Base-by-base conservation (phyloP, 2,888 invertebrate species). In the Poecilobothrus nobilitatus region DNA sequence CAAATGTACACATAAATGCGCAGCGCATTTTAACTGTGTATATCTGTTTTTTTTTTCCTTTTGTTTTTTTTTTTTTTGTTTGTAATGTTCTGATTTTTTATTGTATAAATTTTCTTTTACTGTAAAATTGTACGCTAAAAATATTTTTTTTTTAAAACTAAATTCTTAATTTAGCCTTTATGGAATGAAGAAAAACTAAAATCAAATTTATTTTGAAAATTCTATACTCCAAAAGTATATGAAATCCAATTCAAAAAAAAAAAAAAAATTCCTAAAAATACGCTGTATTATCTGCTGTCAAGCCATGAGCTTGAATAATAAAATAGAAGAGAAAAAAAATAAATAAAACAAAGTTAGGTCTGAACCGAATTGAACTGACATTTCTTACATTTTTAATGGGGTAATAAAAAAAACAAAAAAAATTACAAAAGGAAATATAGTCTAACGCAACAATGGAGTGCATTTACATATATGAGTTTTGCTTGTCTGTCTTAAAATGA, bases 131-230 rank as follows among this genome's bases (percentile, higher is more conserved):
- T 61, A 18, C 34, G 63, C 63, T 63, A 1, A 53, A 66, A 68
- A 67, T 18, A 37, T 7, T 61, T 65, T 67, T 41, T 33, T 21
- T 18, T n/a, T n/a, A n/a, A 67, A 66, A 65, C 67, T 63, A 69
- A 71, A 70, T 68, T 68, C 69, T 69, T 70, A 71, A 67, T 66
- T 67, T 61, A 27, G 62, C 63, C 44, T 21, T 33, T 41, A 67
- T 66, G 63, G 34, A 62, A 33, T 10, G 67, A 22, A 64, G 41
- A 18, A n/a, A 37, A 37, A 37, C 37, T 10, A 4, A 37, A 37
- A 37, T 10, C 37, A 37, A 37, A 37, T 4, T 27, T 27, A 27
- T 27, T 27, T 3, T 37, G 7, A 37, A 37, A 37, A 27, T 27
- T 27, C 27, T 27, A n/a, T 34, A 8, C 12, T 10, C 37, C 7